Evolutionary conservation across 2,888 invertebrate genomes (phyloP).

Genomic region (Chymomyza fuscimana): DNA sequence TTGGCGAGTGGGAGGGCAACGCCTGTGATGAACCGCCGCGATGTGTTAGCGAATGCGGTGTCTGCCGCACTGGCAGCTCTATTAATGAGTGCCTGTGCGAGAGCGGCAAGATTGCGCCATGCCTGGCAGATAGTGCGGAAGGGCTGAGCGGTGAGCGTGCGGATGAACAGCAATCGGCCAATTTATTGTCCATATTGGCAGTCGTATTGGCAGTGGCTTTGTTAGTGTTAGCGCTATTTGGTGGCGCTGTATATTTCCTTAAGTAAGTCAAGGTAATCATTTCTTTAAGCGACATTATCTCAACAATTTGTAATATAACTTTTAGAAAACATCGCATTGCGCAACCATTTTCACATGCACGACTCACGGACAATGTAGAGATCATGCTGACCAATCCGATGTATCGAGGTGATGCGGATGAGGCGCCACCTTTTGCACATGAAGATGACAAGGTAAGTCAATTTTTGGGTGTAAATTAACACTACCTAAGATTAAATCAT

Average conservation of each 20-base stretch:
- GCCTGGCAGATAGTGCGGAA: slow-evolving; percentile 78
- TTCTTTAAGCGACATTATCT: background rate
- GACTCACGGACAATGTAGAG: slow-evolving; percentile 91
- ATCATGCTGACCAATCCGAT: slow-evolving; percentile 88
- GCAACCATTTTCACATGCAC: slow-evolving; percentile 87
- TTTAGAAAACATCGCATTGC: slow-evolving; percentile 81
- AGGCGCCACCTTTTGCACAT: slow-evolving; percentile 82
- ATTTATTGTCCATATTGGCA: slow-evolving; percentile 74
- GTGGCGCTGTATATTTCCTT: slow-evolving; percentile 76
- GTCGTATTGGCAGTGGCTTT: slow-evolving; percentile 71
- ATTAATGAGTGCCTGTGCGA: slow-evolving; percentile 78
- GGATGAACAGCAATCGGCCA: slow-evolving; percentile 58
- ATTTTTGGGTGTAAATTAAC: background rate
- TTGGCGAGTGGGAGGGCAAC: slow-evolving; percentile 82
- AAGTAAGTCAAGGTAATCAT: slow-evolving; percentile 77
- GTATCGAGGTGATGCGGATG: slow-evolving; percentile 88
- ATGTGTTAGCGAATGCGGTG: slow-evolving; percentile 77
- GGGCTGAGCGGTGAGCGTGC: slow-evolving; percentile 69
- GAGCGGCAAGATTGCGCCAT: slow-evolving; percentile 73
- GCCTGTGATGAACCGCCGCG: slow-evolving; percentile 81
- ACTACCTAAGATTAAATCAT: background rate
- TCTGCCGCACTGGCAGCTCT: slow-evolving; percentile 77
- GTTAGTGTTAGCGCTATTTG: slow-evolving; percentile 73
- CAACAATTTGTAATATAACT: slow-evolving; percentile 13
- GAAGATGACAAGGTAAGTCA: slow-evolving; percentile 83